phyloP scores from a whole-genome alignment of 2,888 invertebrate genomes.

The Gymnosoma rotundatum region DNA sequence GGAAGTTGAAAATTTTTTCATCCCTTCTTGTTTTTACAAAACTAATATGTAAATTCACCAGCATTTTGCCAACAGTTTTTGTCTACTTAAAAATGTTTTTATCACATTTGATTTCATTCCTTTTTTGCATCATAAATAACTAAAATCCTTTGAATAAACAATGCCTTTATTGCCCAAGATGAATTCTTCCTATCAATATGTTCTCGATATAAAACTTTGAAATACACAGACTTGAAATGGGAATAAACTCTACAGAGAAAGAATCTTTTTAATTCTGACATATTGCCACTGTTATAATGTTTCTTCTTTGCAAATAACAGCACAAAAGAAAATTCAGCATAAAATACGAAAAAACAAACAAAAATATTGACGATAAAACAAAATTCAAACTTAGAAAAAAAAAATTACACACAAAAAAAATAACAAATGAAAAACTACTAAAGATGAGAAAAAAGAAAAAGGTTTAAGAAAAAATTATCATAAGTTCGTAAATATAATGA shows the following conservation, averaged over 20 bases:
- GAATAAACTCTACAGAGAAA: conserved; percentile 40
- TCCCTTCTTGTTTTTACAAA: background rate
- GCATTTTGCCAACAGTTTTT: conserved; percentile 1
- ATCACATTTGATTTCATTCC: conserved; percentile 40
- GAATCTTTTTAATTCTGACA: conserved; percentile 58
- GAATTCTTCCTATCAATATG: conserved; percentile 42
- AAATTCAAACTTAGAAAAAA: conserved; percentile 9
- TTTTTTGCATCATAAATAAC: conserved; percentile 44
- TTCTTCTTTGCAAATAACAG: conserved; percentile 32
- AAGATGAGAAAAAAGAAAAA: conserved; percentile 19
- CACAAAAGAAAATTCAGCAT: background rate
- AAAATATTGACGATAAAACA: conserved; percentile 44
- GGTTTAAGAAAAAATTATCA: background rate
- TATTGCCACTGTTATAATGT: conserved; percentile 53
- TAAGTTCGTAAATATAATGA: background rate
- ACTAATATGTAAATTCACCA: conserved; percentile 12
- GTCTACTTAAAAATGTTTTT: conserved; percentile 27
- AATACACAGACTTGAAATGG: conserved; percentile 26
- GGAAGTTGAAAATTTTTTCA: background rate
- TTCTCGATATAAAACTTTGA: conserved; percentile 27
- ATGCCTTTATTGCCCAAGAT: conserved; percentile 40
- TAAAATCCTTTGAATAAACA: conserved; percentile 64
- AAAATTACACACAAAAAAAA: too few species aligned
- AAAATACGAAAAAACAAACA: conserved; percentile 39
- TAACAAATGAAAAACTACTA: background rate